phyloP scores from a whole-genome alignment of 2,888 invertebrate species.

The Cybosia mesomella region DNA sequence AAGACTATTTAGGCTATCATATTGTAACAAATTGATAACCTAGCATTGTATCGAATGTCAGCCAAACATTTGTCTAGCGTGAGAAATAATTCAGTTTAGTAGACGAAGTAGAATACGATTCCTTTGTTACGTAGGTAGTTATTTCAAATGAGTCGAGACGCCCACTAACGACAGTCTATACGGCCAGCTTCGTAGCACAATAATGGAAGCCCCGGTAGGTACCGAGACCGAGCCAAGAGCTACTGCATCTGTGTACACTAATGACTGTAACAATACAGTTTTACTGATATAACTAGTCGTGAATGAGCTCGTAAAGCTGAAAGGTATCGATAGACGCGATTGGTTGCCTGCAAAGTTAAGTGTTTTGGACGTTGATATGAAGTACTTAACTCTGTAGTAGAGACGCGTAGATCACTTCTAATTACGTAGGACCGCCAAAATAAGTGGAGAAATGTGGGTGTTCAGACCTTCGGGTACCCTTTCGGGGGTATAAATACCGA shows the following conservation, averaged over 20 bases:
- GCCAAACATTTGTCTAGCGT: neutral
- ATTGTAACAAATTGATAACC: too few relatives aligned
- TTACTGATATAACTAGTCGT: neutral
- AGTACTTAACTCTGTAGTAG: too few relatives aligned
- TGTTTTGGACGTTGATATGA: neutral
- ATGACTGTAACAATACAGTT: neutral
- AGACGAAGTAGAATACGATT: neutral
- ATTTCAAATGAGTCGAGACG: neutral
- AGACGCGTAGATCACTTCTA: neutral
- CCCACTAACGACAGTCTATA: neutral
- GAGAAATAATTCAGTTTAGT: neutral
- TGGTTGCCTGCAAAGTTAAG: neutral
- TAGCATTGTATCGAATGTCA: too few relatives aligned
- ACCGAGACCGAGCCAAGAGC: neutral
- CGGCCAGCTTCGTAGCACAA: too few relatives aligned
- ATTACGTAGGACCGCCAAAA: neutral
- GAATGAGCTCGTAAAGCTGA: neutral
- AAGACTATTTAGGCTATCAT: too few relatives aligned
- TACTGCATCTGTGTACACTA: neutral
- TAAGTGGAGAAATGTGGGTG: too few relatives aligned
- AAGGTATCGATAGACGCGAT: neutral
- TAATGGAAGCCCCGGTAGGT: neutral
- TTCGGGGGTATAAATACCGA: neutral
- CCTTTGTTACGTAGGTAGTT: neutral
- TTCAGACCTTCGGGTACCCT: too few relatives aligned